phyloP scores from a whole-genome alignment of 2,888 invertebrate genomes.

The Phytoseiulus persimilis region DNA sequence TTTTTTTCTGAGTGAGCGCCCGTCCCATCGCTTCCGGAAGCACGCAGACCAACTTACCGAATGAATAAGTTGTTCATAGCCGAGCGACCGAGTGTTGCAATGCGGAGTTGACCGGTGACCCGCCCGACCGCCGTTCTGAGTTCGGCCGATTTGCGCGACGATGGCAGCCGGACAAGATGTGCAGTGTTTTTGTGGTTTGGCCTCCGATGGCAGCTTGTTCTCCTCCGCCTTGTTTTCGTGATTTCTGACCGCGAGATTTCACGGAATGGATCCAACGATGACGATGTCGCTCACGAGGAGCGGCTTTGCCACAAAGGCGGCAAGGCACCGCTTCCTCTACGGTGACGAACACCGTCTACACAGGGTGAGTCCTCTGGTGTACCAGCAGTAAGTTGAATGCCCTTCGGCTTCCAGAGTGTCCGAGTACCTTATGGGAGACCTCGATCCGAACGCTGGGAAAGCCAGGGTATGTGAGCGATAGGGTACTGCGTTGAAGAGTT shows the following conservation, averaged over 20 bases:
- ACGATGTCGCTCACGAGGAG: slow-evolving; percentile 28
- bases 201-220: not conserved
- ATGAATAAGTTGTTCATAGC: not conserved
- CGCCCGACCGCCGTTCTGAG: not conserved
- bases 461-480: slow-evolving; percentile 49
- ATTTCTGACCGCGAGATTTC: not conserved
- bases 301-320: slow-evolving; percentile 9
- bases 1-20: not conserved
- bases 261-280: slow-evolving; percentile 14
- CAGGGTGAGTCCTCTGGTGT: not conserved
- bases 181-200: not conserved
- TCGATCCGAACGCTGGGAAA: slow-evolving; percentile 49
- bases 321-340: slow-evolving; percentile 28
- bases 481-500: no score
- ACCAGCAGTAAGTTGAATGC: no score
- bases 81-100: not conserved
- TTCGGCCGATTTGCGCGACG: not conserved
- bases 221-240: not conserved
- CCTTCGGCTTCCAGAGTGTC: slow-evolving; percentile 51
- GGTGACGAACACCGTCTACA: slow-evolving; percentile 17
- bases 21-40: not conserved
- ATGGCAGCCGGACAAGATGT: not conserved
- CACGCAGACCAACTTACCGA: not conserved
- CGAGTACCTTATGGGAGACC: slow-evolving; percentile 54
- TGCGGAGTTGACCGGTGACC: no score